Evolutionary conservation across 2,113 vertebrate species (phyloP).

Genomic region (Microtus ochrogaster): DNA sequence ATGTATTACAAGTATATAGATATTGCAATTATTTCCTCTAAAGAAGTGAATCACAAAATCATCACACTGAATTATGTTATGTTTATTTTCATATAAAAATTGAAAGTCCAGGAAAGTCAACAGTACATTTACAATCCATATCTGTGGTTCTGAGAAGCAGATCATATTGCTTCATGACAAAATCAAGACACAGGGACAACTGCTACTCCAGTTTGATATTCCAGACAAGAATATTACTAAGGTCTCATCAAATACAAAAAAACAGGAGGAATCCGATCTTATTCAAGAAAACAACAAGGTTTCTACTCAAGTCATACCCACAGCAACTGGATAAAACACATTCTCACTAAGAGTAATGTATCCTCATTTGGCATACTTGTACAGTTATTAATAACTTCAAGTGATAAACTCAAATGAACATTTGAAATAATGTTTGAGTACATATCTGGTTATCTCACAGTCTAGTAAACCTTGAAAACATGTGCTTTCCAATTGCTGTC

Average conservation of each 20-base stretch:
- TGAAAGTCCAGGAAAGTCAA: background rate
- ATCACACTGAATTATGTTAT: too few species aligned
- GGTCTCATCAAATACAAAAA: background rate
- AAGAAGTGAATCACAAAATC: background rate
- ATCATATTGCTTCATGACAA: background rate
- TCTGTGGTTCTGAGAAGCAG: background rate
- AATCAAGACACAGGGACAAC: background rate
- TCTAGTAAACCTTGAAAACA: background rate
- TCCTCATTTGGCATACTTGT: background rate
- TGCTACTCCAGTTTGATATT: background rate
- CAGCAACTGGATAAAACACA: background rate
- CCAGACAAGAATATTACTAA: background rate
- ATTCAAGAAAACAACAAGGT: background rate
- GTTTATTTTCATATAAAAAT: background rate
- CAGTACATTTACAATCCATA: background rate
- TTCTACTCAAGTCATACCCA: background rate
- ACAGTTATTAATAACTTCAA: background rate
- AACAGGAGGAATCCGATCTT: too few species aligned
- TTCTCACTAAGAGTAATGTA: background rate
- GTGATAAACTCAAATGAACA: background rate
- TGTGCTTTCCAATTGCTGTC: background rate
- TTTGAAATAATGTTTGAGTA: background rate
- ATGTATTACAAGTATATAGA: background rate
- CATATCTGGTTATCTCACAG: background rate
- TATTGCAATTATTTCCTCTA: background rate